These are phyloP conservation scores for Zeuzera pyrina DNA, from an alignment of 2,888 invertebrate species.

Conservation along the genomic window DNA sequence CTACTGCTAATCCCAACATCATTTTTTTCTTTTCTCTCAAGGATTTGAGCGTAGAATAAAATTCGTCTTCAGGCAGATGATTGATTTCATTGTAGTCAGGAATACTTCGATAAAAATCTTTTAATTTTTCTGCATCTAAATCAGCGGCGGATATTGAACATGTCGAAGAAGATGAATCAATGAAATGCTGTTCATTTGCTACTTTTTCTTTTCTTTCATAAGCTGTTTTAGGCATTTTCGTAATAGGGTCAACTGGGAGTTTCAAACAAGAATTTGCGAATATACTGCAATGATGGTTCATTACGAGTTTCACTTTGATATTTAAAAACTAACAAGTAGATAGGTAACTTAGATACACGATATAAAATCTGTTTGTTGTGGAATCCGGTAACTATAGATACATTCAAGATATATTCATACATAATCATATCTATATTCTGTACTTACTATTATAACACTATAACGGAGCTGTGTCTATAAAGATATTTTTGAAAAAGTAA, in stretches of 20 bases:
- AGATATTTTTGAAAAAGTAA: too few relatives aligned
- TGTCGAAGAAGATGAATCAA: constrained; percentile 43
- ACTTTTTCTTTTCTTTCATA: constrained; percentile 74
- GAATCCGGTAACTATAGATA: too few relatives aligned
- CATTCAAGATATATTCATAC: too few relatives aligned
- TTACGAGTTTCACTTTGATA: too few relatives aligned
- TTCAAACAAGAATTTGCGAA: constrained; percentile 82
- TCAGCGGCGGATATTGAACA: constrained; percentile 39
- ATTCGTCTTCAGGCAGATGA: constrained; percentile 82
- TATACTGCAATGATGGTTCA: constrained; percentile 73
- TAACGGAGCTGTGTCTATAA: too few relatives aligned
- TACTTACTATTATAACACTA: too few relatives aligned
- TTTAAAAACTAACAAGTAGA: too few relatives aligned
- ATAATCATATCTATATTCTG: too few relatives aligned
- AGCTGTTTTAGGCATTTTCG: constrained; percentile 79
- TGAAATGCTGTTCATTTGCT: constrained; percentile 43
- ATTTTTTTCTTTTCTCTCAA: constrained; percentile 77
- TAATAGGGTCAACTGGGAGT: constrained; percentile 80
- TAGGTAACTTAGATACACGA: too few relatives aligned
- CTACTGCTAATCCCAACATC: constrained; percentile 46
- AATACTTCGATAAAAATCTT: constrained; percentile 84
- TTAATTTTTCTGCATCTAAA: constrained; percentile 72
- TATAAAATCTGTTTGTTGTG: too few relatives aligned
- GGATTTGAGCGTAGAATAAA: constrained; percentile 79
- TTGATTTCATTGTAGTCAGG: constrained; percentile 85